Conservation (phyloP, 1,140 invertebrate species). For the Ceratina calcarata region DNA sequence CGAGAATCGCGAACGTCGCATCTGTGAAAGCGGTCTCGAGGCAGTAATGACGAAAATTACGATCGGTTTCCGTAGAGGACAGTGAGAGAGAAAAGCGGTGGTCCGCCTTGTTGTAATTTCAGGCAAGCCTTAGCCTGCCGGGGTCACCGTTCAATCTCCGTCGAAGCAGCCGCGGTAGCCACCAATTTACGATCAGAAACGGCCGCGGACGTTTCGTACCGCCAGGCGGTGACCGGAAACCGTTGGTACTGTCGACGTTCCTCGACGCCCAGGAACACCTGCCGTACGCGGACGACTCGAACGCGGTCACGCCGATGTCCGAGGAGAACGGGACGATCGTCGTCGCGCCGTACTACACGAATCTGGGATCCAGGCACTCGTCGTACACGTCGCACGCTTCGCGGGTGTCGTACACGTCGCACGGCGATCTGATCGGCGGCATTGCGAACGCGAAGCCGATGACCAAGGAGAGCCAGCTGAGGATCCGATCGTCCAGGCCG, state of each 20-base stretch:
- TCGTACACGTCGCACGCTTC: constrained; percentile 97
- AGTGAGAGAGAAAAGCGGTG: constrained; percentile 61
- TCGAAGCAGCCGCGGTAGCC: constrained; percentile 92
- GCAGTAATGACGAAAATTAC: too few relatives aligned
- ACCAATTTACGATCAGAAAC: constrained; percentile 94
- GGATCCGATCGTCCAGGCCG: constrained; percentile 87
- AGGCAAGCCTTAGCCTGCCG: constrained; percentile 97
- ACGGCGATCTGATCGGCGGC: constrained; percentile 90
- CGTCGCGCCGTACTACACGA: constrained; percentile 92
- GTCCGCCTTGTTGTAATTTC: constrained; percentile 70
- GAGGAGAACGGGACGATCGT: constrained; percentile 98
- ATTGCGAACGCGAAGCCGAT: constrained; percentile 84
- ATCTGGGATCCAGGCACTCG: constrained; percentile 92
- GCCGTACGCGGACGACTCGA: constrained; percentile 98
- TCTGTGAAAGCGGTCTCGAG: too few relatives aligned
- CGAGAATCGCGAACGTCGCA: too few relatives aligned
- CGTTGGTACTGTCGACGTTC: constrained; percentile 95
- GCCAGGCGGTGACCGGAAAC: constrained; percentile 93
- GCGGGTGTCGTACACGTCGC: constrained; percentile 94
- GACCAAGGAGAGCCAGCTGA: constrained; percentile 92
- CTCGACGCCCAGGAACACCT: constrained; percentile 97
- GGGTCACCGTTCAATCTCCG: constrained; percentile 97
- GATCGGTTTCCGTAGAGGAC: neutral
- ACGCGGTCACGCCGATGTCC: constrained; percentile 98
- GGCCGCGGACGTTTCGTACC: constrained; percentile 85